phyloP scores from a whole-genome alignment of 2,888 invertebrate species.

The Ophion slaviceki region DNA sequence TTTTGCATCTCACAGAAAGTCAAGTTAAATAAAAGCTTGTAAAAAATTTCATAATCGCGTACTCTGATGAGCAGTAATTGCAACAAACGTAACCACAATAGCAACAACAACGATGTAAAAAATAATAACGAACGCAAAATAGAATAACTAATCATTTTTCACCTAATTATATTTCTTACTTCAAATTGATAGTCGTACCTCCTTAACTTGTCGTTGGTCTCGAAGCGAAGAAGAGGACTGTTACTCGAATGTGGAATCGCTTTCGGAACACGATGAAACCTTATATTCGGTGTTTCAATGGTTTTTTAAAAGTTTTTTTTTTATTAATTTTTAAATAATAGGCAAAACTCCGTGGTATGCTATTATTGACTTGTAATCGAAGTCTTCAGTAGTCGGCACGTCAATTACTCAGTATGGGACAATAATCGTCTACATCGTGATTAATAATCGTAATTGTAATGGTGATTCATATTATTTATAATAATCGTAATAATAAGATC shows the following conservation, averaged over 20 bases:
- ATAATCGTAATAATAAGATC: slow-evolving; percentile 63
- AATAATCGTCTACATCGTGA: slow-evolving; percentile 45
- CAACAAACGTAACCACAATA: no score
- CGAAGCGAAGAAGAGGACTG: not conserved
- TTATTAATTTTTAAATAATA: slow-evolving; percentile 50
- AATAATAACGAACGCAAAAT: not conserved
- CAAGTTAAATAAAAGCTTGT: no score
- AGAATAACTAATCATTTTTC: not conserved
- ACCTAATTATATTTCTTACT: no score
- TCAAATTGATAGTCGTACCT: slow-evolving; percentile 1
- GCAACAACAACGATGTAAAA: not conserved
- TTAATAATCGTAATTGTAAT: slow-evolving; percentile 63
- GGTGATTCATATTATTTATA: slow-evolving; percentile 65
- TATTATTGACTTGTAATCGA: slow-evolving; percentile 41
- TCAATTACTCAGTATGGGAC: slow-evolving; percentile 20
- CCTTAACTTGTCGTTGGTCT: slow-evolving; percentile 11
- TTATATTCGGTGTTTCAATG: not conserved
- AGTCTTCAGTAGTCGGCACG: slow-evolving; percentile 30
- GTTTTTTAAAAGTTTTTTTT: slow-evolving; percentile 35
- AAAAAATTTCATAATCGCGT: no score
- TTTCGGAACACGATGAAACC: slow-evolving; percentile 1
- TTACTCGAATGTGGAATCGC: not conserved
- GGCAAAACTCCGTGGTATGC: slow-evolving; percentile 46
- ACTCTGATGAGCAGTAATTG: no score
- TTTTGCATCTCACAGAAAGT: no score